A percentile compares a stretch with the other conserved stretches of the same genome.
Evolutionary conservation across 2,888 invertebrate genomes (phyloP).

Genomic region (Cryptosula pallasiana): DNA sequence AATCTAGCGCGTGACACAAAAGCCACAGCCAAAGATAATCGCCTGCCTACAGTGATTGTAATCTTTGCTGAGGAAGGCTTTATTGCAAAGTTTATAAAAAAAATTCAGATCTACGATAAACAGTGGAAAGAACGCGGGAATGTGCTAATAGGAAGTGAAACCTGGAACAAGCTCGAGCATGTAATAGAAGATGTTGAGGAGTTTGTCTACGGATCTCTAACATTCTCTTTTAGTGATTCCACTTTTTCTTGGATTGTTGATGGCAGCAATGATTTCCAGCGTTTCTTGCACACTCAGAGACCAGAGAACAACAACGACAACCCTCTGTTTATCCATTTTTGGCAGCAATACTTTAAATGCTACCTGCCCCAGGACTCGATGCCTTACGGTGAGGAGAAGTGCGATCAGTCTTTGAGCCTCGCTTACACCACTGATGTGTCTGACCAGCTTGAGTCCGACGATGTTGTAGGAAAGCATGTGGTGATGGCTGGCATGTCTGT

Average conservation of each 20-base stretch:
- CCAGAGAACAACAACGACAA: slow-evolving; percentile 26
- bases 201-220: slow-evolving; percentile 25
- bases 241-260: neutral
- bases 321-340: slow-evolving; percentile 28
- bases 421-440: neutral
- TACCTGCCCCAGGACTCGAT: slow-evolving; percentile 25
- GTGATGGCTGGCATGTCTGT: neutral
- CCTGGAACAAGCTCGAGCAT: slow-evolving; percentile 22
- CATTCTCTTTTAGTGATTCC: slow-evolving; percentile 25
- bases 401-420: neutral
- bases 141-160: slow-evolving; percentile 26
- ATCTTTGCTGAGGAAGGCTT: neutral
- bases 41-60: neutral
- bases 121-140: slow-evolving; percentile 9
- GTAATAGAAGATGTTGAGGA: slow-evolving; percentile 25
- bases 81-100: neutral
- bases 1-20: neutral
- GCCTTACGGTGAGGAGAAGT: neutral
- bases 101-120: neutral
- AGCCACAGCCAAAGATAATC: neutral
- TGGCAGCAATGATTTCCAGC: slow-evolving; percentile 26
- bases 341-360: slow-evolving; percentile 28
- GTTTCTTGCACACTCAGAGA: neutral
- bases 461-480: slow-evolving; percentile 15
- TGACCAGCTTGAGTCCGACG: neutral